Percentiles rank a stretch among this genome's conserved stretches.
Evolutionary conservation across 2,113 vertebrate species (phyloP).

Genomic region (Marmota flaviventris): DNA sequence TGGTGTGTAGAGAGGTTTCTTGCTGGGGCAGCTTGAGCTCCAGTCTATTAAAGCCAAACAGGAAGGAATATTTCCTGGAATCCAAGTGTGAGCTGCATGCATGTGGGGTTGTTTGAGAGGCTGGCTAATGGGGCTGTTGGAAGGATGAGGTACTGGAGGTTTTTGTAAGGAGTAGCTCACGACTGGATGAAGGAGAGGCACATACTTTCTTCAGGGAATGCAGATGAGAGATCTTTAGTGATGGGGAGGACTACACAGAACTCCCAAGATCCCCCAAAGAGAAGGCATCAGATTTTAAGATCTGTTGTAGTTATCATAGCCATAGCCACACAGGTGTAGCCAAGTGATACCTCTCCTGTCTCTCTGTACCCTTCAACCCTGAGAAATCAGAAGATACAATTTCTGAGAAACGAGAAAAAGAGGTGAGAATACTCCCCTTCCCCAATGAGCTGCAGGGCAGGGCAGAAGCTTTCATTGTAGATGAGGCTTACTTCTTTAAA

Average conservation of each 20-base stretch:
- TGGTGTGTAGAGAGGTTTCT: not conserved
- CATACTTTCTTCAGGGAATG: not conserved
- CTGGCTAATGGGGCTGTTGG: not conserved
- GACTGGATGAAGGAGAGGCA: not conserved
- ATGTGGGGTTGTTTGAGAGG: not conserved
- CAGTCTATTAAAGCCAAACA: not conserved
- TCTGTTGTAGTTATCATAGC: not conserved
- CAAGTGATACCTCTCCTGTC: not conserved
- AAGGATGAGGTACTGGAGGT: no score
- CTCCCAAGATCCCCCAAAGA: not conserved
- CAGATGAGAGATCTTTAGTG: not conserved
- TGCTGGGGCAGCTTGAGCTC: not conserved
- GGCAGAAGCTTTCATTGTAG: not conserved
- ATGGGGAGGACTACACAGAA: not conserved
- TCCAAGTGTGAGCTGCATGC: not conserved
- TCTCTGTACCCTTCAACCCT: not conserved
- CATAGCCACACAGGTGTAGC: fast-evolving
- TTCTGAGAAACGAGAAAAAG: not conserved
- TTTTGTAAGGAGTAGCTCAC: not conserved
- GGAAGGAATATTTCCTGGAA: not conserved
- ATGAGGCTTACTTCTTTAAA: not conserved
- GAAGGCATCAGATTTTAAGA: not conserved
- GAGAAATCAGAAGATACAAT: not conserved
- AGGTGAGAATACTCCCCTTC: not conserved
- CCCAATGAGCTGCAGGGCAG: not conserved